Conservation (phyloP, 2,113 vertebrate species). For the Macrotis lagotis region DNA sequence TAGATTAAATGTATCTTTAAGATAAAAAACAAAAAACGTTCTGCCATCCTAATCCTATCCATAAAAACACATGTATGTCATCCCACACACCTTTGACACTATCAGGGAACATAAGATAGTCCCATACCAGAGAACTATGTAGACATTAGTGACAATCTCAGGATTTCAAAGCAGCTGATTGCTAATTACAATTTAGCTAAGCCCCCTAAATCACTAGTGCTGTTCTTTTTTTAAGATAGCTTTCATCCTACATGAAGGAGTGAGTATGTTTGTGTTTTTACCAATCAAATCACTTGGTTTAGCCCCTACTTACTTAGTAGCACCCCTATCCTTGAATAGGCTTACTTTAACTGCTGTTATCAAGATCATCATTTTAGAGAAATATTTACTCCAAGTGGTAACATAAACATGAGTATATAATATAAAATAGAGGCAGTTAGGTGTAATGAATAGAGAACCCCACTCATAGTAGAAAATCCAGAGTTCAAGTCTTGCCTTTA, state of each 20-base stretch:
- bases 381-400: not conserved
- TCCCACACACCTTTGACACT: not conserved
- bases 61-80: not conserved
- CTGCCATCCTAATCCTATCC: not conserved
- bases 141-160: not conserved
- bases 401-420: not conserved
- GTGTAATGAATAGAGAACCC: not conserved
- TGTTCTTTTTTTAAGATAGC: not conserved
- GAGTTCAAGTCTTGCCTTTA: not conserved
- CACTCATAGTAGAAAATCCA: not conserved
- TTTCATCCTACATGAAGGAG: not conserved
- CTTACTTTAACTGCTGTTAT: not conserved
- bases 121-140: not conserved
- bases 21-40: not conserved
- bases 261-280: not conserved
- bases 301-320: not conserved
- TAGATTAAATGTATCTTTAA: not conserved
- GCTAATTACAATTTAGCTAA: not conserved
- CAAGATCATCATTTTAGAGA: not conserved
- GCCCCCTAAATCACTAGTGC: not conserved
- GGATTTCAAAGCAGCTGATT: not conserved
- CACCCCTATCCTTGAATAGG: not conserved
- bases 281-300: not conserved
- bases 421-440: not conserved
- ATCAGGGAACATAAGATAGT: not conserved